Base-by-base conservation (phyloP, 1,140 invertebrate species). In the Penaeus japonicus region DNA sequence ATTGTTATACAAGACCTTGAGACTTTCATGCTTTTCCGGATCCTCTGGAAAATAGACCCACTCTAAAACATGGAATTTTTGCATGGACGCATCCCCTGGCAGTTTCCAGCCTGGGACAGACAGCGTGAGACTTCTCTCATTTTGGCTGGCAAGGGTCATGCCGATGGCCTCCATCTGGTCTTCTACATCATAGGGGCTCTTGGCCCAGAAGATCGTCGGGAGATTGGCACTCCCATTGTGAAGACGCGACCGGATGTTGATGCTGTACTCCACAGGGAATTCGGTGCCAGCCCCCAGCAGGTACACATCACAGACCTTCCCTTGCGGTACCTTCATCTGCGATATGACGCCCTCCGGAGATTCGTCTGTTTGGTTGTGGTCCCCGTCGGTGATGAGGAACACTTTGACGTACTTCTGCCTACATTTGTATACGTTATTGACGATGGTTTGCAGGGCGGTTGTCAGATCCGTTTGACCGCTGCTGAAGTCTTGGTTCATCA, bases 141-240 rank as follows among this genome's bases (percentile, higher is more conserved):
- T 65, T 35, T 27, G 62, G 22, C 32, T 53, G 39, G 18, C 22
- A 30, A 47, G 20, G 73, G n/a, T 59, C 30, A 24, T 27, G 15
- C 62, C 32, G 27, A 90, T 87, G 32, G n/a, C 78, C 5, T 22
- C 24, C 77, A 90, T 87, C 39, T 90, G 35, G 18, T 83, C 59
- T 18, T 7, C 47, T 17, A 87, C 53, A 15, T 30, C 62, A 3
- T 47, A 22, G 4, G n/a, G 2, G n/a, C 15, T 15, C 32, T 90
- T 79, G 12, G 65, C 85, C 85, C 85, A 84, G 55, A 84, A 90
- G 20, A 90, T 65, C 7, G 85, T 78, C 3, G 89, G 89, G 35
- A 86, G n/a, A 47, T 87, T 90, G 27, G 85, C 82, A 54, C 65
- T 87, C 2, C 89, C 89, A 79, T 87, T 90, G 81, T 90, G 89